These are phyloP conservation scores for Turritopsis dohrnii DNA, from an alignment of 30 jellyfish, hydroid and myxozoan genomes.

Conservation along the genomic window DNA sequence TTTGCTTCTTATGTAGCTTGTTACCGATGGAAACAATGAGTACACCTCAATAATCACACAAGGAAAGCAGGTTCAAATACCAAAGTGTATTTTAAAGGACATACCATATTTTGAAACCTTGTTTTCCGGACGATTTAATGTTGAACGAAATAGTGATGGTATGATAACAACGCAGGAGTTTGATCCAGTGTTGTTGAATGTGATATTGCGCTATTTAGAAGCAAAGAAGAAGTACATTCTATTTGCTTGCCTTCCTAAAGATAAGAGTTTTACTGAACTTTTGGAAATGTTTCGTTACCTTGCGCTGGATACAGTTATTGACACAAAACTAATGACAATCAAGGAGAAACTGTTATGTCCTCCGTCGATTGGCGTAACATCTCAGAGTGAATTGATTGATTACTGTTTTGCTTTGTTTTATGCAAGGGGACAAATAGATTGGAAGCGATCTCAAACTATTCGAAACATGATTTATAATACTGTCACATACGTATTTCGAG, in stretches of 20 bases:
- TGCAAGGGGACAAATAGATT: slow-evolving; percentile 6
- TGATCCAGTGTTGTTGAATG: background rate
- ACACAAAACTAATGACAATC: background rate
- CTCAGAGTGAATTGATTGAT: slow-evolving; percentile 17
- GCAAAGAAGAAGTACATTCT: background rate
- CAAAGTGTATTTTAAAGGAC: background rate
- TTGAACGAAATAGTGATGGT: background rate
- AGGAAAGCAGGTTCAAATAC: background rate
- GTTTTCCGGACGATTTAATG: slow-evolving; percentile 7
- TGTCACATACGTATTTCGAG: background rate
- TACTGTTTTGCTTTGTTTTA: slow-evolving; percentile 6
- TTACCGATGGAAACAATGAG: background rate
- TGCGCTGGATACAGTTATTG: slow-evolving; percentile 1
- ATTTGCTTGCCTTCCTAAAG: background rate
- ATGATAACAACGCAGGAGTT: slow-evolving; percentile 7
- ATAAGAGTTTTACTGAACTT: background rate
- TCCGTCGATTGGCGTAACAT: background rate
- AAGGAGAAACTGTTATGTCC: background rate
- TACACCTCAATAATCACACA: slow-evolving; percentile 5
- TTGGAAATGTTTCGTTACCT: slow-evolving; percentile 17
- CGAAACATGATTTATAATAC: slow-evolving; percentile 16
- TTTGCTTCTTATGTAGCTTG: background rate
- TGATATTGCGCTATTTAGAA: slow-evolving; percentile 4
- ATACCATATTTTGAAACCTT: slow-evolving; percentile 17
- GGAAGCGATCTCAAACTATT: background rate